A percentile compares a stretch with the other conserved stretches of the same genome.
phyloP scores from a whole-genome alignment of 2,888 invertebrate genomes.

The Choristoneura rosaceana region DNA sequence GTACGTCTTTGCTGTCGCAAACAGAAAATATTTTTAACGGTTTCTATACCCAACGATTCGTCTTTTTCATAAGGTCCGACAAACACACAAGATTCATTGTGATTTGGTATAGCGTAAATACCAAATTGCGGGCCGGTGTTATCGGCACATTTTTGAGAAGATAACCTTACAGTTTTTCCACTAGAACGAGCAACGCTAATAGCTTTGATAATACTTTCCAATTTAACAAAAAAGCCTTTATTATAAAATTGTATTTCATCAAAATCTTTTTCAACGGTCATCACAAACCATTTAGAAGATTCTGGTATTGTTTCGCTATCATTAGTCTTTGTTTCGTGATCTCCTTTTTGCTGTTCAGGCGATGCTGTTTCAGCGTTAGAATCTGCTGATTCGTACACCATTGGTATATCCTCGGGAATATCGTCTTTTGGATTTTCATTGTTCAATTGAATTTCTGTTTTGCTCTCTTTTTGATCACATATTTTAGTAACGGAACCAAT shows the following conservation, averaged over 20 bases:
- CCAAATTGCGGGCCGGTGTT: slow-evolving; percentile 69
- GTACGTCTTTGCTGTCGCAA: slow-evolving; percentile 55
- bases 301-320: slow-evolving; percentile 42
- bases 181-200: slow-evolving; percentile 76
- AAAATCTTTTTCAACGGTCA: slow-evolving; percentile 84
- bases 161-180: slow-evolving; percentile 79
- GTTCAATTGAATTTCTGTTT: slow-evolving; percentile 40
- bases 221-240: slow-evolving; percentile 82
- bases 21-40: slow-evolving; percentile 59
- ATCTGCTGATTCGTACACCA: slow-evolving; percentile 23
- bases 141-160: slow-evolving; percentile 63
- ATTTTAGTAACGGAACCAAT: slow-evolving; percentile 71
- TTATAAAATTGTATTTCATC: slow-evolving; percentile 79
- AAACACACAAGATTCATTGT: slow-evolving; percentile 67
- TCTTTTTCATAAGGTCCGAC: slow-evolving; percentile 76
- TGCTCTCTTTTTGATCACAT: slow-evolving; percentile 44
- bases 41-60: slow-evolving; percentile 73
- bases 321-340: slow-evolving; percentile 20
- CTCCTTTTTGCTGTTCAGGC: not conserved
- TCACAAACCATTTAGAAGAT: slow-evolving; percentile 83
- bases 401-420: not conserved
- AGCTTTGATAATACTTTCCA: slow-evolving; percentile 79
- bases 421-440: slow-evolving; percentile 31
- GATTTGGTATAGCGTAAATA: slow-evolving; percentile 74
- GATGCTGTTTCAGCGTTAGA: slow-evolving; percentile 17